These are phyloP conservation scores for Heliconius himera DNA, from an alignment of 1,140 invertebrate species.

Conservation along the genomic window DNA sequence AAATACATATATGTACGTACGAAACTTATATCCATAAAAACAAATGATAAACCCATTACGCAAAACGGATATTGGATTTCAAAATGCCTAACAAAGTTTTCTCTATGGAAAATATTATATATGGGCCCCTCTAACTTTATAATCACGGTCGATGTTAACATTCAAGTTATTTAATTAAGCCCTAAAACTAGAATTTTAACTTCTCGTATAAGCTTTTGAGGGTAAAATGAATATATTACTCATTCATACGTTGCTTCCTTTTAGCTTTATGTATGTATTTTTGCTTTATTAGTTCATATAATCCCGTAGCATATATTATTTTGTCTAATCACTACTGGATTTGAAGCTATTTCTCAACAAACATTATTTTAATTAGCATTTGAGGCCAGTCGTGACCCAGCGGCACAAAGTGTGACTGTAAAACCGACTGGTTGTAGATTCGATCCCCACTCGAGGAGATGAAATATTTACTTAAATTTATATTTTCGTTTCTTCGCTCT, in stretches of 20 bases:
- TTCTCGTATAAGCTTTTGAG: not conserved
- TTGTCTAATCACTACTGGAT: too few relatives aligned
- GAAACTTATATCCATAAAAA: not conserved
- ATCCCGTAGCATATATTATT: too few relatives aligned
- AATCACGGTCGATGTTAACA: slow-evolving; percentile 4
- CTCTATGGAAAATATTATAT: not conserved
- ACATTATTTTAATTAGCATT: too few relatives aligned
- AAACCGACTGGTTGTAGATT: too few relatives aligned
- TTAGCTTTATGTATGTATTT: not conserved
- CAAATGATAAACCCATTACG: not conserved
- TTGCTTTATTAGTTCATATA: too few relatives aligned
- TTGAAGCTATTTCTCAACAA: too few relatives aligned
- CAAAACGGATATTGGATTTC: not conserved
- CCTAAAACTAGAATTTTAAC: not conserved
- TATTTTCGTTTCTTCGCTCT: too few relatives aligned
- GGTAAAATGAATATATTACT: not conserved
- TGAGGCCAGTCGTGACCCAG: too few relatives aligned
- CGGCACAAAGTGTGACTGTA: too few relatives aligned
- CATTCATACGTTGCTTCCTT: not conserved
- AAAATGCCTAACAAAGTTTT: not conserved
- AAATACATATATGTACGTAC: not conserved
- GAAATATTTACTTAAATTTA: too few relatives aligned
- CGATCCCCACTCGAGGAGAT: too few relatives aligned
- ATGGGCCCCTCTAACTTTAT: not conserved
- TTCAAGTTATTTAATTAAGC: not conserved